phyloP scores from a whole-genome alignment of 2,797 vertebrate species.

The Lophius americanus region DNA sequence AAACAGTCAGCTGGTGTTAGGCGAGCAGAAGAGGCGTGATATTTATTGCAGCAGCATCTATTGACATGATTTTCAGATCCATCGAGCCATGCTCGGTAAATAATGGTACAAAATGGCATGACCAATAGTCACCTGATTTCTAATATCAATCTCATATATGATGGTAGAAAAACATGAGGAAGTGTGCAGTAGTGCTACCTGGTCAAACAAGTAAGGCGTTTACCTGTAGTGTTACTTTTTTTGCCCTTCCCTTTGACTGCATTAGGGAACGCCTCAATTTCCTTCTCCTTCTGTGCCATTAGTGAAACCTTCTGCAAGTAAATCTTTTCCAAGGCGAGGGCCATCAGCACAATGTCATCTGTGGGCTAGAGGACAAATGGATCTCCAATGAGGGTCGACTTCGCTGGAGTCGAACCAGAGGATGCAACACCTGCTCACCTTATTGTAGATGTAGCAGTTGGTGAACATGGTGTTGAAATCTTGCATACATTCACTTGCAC shows the following conservation, averaged over 20 bases:
- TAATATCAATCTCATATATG: not conserved
- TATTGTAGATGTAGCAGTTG: conserved; percentile 99
- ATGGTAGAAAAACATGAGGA: not conserved
- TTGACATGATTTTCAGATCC: too few relatives aligned
- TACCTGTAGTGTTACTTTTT: conserved; percentile 76
- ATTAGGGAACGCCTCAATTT: conserved; percentile 88
- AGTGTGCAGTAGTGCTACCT: not conserved
- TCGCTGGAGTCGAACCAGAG: not conserved
- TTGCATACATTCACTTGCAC: conserved; percentile 94
- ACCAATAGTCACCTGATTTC: not conserved
- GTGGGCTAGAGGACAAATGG: conserved; percentile 84
- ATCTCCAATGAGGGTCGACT: not conserved
- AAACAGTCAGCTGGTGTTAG: too few relatives aligned
- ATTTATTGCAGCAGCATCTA: too few relatives aligned
- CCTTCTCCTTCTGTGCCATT: conserved; percentile 93
- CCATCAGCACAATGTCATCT: conserved; percentile 98
- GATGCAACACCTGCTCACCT: conserved; percentile 77
- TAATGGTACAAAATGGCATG: too few relatives aligned
- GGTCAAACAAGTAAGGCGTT: not conserved
- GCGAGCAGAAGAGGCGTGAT: too few relatives aligned
- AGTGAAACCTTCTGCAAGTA: conserved; percentile 93
- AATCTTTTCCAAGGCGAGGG: conserved; percentile 95
- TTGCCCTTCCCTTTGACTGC: conserved; percentile 88
- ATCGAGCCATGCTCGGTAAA: too few relatives aligned
- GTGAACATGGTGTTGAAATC: conserved; percentile 99